Conservation (phyloP, 2,888 invertebrate genomes). For the Xestia rhomboidea region DNA sequence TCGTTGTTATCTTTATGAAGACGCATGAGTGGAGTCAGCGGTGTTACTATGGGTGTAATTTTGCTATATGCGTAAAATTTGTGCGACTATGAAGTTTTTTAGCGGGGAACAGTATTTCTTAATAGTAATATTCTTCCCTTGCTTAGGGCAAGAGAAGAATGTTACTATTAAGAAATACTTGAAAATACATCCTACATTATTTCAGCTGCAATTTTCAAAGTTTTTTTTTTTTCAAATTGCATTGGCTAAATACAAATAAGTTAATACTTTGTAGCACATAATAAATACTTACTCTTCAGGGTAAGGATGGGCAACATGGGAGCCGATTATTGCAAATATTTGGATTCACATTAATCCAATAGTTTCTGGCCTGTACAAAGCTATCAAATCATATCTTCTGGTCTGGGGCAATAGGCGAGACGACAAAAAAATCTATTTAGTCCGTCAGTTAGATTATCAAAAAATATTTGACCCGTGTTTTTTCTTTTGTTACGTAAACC, state of each 20-base stretch:
- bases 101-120: too few relatives aligned
- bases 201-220: neutral
- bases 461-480: too few relatives aligned
- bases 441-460: too few relatives aligned
- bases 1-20: conserved; percentile 74
- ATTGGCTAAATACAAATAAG: neutral
- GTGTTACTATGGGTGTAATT: conserved; percentile 34
- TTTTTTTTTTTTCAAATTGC: too few relatives aligned
- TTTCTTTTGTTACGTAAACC: too few relatives aligned
- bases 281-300: neutral
- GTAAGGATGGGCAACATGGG: neutral
- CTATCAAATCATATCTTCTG: neutral
- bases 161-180: neutral
- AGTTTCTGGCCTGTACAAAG: neutral
- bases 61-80: neutral
- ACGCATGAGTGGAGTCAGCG: conserved; percentile 63
- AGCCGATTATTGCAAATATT: neutral
- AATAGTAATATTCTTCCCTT: too few relatives aligned
- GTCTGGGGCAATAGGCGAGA: too few relatives aligned
- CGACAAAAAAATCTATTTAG: too few relatives aligned
- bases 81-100: neutral
- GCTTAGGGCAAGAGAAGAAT: too few relatives aligned
- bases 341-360: neutral
- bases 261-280: neutral
- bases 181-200: neutral